Conservation (phyloP, 2,113 vertebrate genomes). For the Crotalus horridus region DNA sequence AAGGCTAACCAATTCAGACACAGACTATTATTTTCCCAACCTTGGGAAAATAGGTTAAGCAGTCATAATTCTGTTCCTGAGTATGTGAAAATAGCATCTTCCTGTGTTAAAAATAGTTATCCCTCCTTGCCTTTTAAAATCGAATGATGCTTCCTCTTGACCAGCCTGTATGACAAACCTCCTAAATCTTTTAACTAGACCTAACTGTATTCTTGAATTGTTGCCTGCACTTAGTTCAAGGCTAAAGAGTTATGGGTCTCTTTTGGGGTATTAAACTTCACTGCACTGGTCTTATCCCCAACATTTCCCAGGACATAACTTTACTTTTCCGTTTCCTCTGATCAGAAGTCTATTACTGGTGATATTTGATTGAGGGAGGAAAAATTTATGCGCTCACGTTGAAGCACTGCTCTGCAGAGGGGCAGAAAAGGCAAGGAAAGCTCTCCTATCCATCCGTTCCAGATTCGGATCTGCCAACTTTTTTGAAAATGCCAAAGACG, state of each 20-base stretch:
- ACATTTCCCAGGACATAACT: neutral
- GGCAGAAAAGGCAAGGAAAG: neutral
- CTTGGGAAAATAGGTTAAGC: neutral
- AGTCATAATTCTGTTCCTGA: neutral
- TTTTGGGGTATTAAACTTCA: conserved; percentile 6
- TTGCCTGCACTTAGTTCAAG: neutral
- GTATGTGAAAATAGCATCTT: neutral
- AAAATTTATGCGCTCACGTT: neutral
- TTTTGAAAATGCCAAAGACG: neutral
- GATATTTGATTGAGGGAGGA: neutral
- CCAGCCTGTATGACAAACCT: neutral
- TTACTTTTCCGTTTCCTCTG: neutral
- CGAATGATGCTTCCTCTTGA: neutral
- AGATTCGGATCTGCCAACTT: neutral
- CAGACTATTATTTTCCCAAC: neutral
- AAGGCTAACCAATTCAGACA: neutral
- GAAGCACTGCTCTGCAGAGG: neutral
- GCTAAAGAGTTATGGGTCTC: conserved; percentile 1
- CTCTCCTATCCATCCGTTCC: neutral
- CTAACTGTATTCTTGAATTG: neutral
- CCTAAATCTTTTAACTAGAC: neutral
- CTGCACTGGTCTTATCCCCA: neutral
- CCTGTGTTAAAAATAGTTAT: neutral
- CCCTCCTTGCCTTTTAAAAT: neutral
- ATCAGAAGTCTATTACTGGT: neutral